Evolutionary conservation across 2,888 invertebrate genomes (phyloP), one percentile per base, ranked within the genome.

Genomic region (Lamellibrachia satsuma): DNA sequence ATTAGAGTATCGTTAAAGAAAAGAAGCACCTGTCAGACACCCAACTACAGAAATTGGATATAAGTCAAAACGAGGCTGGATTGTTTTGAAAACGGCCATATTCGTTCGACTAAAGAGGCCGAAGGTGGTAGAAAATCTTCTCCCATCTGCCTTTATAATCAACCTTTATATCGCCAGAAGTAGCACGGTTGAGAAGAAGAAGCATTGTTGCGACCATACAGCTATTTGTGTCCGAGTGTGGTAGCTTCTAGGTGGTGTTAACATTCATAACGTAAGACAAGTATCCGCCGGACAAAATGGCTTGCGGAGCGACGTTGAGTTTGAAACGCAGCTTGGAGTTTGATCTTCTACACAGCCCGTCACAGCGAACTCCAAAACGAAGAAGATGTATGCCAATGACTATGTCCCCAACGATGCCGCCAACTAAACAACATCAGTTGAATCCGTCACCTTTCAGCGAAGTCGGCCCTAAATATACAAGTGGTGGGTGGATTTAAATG

Each of bases 251-350:
- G n/a, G 75, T 75, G 75, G 22, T n/a, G 75, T 75, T 15, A 75
- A 75, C 75, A 75, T 75, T 75, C 75, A 75, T 75, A 75, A 75
- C 75, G 75, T 75, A 75, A 75, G 75, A 75, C 75, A 75, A 75
- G 75, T 75, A 75, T 75, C 75, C 75, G 75, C 75, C 75, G 75
- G n/a, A 75, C 75, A 75, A 75, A 75, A 99, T 99, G 99, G 99
- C 99, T 97, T 99, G 99, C 97, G 96, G 96, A 93, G 99, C 99
- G 97, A 99, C 99, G 96, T 97, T 94, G 7, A 93, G 93, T 90
- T 93, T 99, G 95, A 99, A 99, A 97, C 98, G 99, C 97, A 98
- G 98, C 96, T 97, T 98, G 96, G 99, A 99, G 97, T 99, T 99
- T 98, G 99, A 99, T 97, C 98, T 98, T 94, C 97, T 98, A 94